These are phyloP conservation scores for Chymomyza amoena DNA, from an alignment of 2,888 invertebrate species.

Conservation along the genomic window DNA sequence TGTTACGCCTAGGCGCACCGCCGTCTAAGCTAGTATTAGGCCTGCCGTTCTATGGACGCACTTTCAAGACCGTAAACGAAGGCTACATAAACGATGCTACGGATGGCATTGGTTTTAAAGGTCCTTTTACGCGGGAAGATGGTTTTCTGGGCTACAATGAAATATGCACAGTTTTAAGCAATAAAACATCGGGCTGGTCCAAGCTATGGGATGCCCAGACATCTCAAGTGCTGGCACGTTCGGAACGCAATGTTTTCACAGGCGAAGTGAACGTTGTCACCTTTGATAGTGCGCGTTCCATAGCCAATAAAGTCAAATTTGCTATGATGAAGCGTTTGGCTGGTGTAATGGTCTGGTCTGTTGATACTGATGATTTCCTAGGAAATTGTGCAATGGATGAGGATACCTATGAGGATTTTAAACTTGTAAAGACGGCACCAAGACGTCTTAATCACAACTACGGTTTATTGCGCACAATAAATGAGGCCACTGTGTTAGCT, in stretches of 20 bases:
- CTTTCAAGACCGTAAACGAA: conserved; percentile 81
- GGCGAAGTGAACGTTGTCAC: conserved; percentile 84
- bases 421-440: conserved; percentile 53
- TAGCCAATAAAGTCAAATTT: conserved; percentile 86
- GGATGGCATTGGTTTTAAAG: conserved; percentile 84
- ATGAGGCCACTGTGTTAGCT: conserved; percentile 82
- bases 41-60: conserved; percentile 90
- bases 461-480: conserved; percentile 86
- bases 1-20: conserved; percentile 86
- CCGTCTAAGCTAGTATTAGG: conserved; percentile 89
- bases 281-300: conserved; percentile 88
- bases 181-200: conserved; percentile 83
- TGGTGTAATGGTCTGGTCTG: conserved; percentile 93
- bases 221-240: conserved; percentile 77
- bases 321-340: conserved; percentile 83
- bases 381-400: conserved; percentile 83
- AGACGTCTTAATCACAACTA: conserved; percentile 80
- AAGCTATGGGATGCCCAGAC: conserved; percentile 85
- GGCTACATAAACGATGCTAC: conserved; percentile 78
- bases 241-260: conserved; percentile 78
- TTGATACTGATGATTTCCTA: conserved; percentile 92
- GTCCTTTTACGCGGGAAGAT: conserved; percentile 87
- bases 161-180: conserved; percentile 83
- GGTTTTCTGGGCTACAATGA: conserved; percentile 95
- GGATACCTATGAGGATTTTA: conserved; percentile 80